phyloP scores from a whole-genome alignment of 2,888 invertebrate species.

The Aphodius sticticus region DNA sequence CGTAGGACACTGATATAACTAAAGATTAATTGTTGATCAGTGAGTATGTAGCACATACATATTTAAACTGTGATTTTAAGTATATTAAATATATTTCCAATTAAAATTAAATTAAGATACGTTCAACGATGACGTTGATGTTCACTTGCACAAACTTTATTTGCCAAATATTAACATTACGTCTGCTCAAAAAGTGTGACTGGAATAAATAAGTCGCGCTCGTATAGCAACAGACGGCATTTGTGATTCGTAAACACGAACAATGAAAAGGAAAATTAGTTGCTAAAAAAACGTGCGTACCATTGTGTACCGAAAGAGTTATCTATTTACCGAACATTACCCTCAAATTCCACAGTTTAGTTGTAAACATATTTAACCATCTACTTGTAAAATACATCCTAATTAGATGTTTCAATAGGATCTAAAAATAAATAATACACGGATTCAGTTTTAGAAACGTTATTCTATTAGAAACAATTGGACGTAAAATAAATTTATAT shows the following conservation, averaged over 20 bases:
- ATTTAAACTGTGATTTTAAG: too few relatives aligned
- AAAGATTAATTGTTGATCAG: too few relatives aligned
- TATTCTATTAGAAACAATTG: neutral
- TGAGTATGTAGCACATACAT: too few relatives aligned
- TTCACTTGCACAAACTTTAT: neutral
- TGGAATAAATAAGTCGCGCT: neutral
- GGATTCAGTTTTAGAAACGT: neutral
- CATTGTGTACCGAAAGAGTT: neutral
- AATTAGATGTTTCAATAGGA: neutral
- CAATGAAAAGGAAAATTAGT: neutral
- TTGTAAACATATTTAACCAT: neutral
- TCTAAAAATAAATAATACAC: neutral
- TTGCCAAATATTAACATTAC: neutral
- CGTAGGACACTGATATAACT: too few relatives aligned
- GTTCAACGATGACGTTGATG: neutral
- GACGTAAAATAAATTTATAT: neutral
- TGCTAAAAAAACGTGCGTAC: neutral
- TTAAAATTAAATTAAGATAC: neutral
- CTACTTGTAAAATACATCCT: neutral
- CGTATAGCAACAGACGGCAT: neutral
- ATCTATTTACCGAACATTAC: neutral
- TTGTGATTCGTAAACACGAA: neutral
- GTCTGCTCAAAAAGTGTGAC: neutral
- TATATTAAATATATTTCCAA: too few relatives aligned
- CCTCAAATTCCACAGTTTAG: too few relatives aligned